Base-by-base conservation (phyloP, 2,888 invertebrate species). In the Agrochola lota region DNA sequence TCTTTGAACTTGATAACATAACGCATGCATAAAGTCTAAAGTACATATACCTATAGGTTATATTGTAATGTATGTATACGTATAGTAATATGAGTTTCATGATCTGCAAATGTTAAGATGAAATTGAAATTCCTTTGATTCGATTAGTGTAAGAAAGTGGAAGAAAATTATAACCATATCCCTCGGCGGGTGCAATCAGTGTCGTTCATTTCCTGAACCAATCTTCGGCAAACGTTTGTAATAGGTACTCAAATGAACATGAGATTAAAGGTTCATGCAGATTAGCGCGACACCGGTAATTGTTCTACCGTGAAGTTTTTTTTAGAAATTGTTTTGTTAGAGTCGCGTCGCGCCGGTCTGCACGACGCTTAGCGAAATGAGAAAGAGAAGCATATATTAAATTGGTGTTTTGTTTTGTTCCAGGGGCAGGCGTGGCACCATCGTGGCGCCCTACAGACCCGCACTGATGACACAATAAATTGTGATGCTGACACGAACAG, bases 401-500 rank as follows among this genome's bases (percentile, higher is more conserved):
- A 78, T 66, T 73, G 3, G 20, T 62, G 12, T 76, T 83, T 64
- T 88, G 66, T 71, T 85, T 95, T 95, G 93, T 96, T 96, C 23
- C 95, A 96, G 96, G 90, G 90, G 87, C 92, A 86, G 87, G 83
- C 87, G 93, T 86, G 94, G 95, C 95, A 94, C 93, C 93, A 82
- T 78, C 87, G 81, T 88, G 94, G 94, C 94, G 94, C 93, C 93
- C 92, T 94, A 93, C 93, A 91, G 90, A 91, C 92, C 92, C 86
- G 90, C 92, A 92, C 94, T 91, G 95, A 95, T 95, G 96, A 95
- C 93, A 93, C 90, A 96, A 95, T 96, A 96, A 95, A 94, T 95
- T 96, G 97, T 96, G 95, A 97, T 97, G 97, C 96, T 95, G 94
- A 90, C 95, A 93, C 94, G 93, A 90, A 95, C 94, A 94, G 94